Percentiles rank a stretch among this genome's conserved stretches.
Evolutionary conservation across 2,888 invertebrate genomes (phyloP).

Genomic region (Camptogramma bilineatum): DNA sequence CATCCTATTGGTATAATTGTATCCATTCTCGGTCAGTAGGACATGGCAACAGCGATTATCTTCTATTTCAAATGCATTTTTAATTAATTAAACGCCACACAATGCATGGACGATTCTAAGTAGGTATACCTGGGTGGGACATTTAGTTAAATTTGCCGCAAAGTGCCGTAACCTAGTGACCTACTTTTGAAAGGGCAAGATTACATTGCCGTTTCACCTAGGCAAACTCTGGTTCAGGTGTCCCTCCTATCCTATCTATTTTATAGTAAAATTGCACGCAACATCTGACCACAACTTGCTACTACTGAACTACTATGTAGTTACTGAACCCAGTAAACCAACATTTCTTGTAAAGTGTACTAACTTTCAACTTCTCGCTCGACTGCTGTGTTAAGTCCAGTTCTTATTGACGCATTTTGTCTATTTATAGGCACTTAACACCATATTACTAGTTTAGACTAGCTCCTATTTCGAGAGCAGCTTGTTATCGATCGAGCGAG

Average conservation of each 20-base stretch:
- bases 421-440: slow-evolving; percentile 20
- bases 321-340: background rate
- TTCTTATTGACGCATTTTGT: slow-evolving; percentile 13
- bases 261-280: background rate
- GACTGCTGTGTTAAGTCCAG: background rate
- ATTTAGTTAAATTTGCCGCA: slow-evolving; percentile 35
- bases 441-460: slow-evolving; percentile 17
- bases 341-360: background rate
- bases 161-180: slow-evolving; percentile 52
- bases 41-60: slow-evolving; percentile 29
- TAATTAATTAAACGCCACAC: slow-evolving; percentile 3
- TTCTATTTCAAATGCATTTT: slow-evolving; percentile 9
- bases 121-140: background rate
- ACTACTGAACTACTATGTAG: too few relatives aligned
- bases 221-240: slow-evolving; percentile 3
- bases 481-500: too few relatives aligned
- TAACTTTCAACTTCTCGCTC: background rate
- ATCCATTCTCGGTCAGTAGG: slow-evolving; percentile 37
- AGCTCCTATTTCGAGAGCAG: slow-evolving; percentile 35
- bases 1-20: slow-evolving; percentile 37
- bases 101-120: background rate
- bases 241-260: background rate
- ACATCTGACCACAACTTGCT: background rate
- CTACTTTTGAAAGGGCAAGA: slow-evolving; percentile 49
- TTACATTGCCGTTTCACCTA: slow-evolving; percentile 30